Evolutionary conservation across 1,140 invertebrate species (phyloP).

Genomic region (Ephestia elutella): DNA sequence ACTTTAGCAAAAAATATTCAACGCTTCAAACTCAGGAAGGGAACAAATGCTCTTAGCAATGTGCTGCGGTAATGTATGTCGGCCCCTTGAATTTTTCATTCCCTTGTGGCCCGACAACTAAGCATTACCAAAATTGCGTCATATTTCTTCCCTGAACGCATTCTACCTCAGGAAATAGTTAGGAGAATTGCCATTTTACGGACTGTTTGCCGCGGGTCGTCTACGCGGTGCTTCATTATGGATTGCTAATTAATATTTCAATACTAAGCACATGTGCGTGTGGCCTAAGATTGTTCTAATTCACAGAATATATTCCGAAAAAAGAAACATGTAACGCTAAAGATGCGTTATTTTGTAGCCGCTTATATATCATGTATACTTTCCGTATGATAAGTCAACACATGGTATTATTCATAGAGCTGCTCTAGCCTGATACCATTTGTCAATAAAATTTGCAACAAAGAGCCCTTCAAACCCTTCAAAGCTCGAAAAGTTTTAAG

Average conservation of each 20-base stretch:
- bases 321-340: no score
- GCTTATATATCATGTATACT: no score
- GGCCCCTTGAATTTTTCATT: slow-evolving; percentile 72
- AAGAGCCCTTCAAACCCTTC: no score
- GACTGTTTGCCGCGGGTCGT: slow-evolving; percentile 10
- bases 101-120: slow-evolving; percentile 69
- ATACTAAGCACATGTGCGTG: not conserved
- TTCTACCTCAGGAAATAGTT: slow-evolving; percentile 59
- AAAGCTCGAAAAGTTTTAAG: no score
- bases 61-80: slow-evolving; percentile 61
- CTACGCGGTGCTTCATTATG: not conserved
- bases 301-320: no score
- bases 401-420: no score
- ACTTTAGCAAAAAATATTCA: slow-evolving; percentile 47
- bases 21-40: slow-evolving; percentile 37
- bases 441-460: no score
- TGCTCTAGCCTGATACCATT: no score
- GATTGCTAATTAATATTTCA: not conserved
- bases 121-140: slow-evolving; percentile 73
- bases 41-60: slow-evolving; percentile 66
- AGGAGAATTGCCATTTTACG: slow-evolving; percentile 52
- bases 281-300: no score
- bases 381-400: no score
- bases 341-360: no score
- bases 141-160: slow-evolving; percentile 70